Evolutionary conservation across 2,888 invertebrate genomes (phyloP).

Genomic region (Apantesis nais): DNA sequence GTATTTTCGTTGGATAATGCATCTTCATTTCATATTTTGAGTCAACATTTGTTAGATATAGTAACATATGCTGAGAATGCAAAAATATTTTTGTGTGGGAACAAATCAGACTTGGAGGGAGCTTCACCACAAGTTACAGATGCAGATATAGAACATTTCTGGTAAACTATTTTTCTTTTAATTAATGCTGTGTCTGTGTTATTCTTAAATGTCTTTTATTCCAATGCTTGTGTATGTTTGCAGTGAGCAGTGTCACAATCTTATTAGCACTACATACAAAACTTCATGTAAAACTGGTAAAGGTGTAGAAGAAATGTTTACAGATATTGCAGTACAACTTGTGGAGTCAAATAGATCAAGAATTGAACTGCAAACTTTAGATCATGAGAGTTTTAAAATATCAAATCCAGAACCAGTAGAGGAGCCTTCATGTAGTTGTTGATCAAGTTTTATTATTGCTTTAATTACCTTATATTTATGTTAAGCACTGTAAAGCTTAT

Average conservation of each 20-base stretch:
- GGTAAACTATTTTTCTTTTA: slow-evolving; percentile 74
- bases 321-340: slow-evolving; percentile 93
- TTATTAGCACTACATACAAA: slow-evolving; percentile 94
- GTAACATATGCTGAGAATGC: slow-evolving; percentile 98
- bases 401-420: slow-evolving; percentile 86
- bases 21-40: slow-evolving; percentile 95
- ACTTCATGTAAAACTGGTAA: slow-evolving; percentile 95
- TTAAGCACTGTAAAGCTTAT: slow-evolving; percentile 18
- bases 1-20: slow-evolving; percentile 96
- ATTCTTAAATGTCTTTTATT: slow-evolving; percentile 13
- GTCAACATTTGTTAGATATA: slow-evolving; percentile 96
- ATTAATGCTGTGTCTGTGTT: background rate
- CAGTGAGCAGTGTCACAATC: slow-evolving; percentile 96
- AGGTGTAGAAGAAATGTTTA: slow-evolving; percentile 96
- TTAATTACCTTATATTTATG: slow-evolving; percentile 27
- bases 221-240: slow-evolving; percentile 45
- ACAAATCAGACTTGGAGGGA: slow-evolving; percentile 93
- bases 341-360: slow-evolving; percentile 93
- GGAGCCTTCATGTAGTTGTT: slow-evolving; percentile 81
- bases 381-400: slow-evolving; percentile 91
- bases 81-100: slow-evolving; percentile 97
- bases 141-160: slow-evolving; percentile 95
- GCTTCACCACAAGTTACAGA: slow-evolving; percentile 92
- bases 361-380: slow-evolving; percentile 92
- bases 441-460: slow-evolving; percentile 41